These are phyloP conservation scores for Nipponacmea schrenckii DNA, from an alignment of 2,888 invertebrate genomes.

Conservation along the genomic window DNA sequence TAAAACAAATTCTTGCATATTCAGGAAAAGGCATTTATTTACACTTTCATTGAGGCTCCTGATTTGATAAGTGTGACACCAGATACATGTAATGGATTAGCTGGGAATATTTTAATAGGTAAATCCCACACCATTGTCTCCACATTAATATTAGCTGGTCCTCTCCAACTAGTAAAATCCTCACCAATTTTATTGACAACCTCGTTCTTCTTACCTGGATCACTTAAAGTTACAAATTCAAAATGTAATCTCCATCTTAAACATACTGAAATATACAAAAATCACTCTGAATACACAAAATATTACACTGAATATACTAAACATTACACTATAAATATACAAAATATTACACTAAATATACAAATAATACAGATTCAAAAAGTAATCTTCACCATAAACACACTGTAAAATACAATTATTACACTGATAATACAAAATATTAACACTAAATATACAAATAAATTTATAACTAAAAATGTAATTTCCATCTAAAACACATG, in stretches of 20 bases:
- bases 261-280: constrained; percentile 75
- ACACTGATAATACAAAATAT: too few relatives aligned
- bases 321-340: too few relatives aligned
- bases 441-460: too few relatives aligned
- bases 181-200: constrained; percentile 73
- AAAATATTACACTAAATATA: too few relatives aligned
- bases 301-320: too few relatives aligned
- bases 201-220: constrained; percentile 47
- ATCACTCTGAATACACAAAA: constrained; percentile 19
- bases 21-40: not conserved
- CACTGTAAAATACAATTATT: too few relatives aligned
- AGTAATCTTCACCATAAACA: too few relatives aligned
- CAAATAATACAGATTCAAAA: too few relatives aligned
- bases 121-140: constrained; percentile 99
- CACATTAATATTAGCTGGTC: constrained; percentile 86
- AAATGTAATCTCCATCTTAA: constrained; percentile 95
- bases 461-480: too few relatives aligned
- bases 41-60: constrained; percentile 28
- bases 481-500: too few relatives aligned
- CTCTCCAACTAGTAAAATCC: constrained; percentile 78
- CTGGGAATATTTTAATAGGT: constrained; percentile 92
- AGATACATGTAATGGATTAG: constrained; percentile 75
- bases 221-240: constrained; percentile 80
- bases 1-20: too few relatives aligned
- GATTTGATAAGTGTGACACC: constrained; percentile 56